Evolutionary conservation across 1,140 invertebrate genomes (phyloP), one percentile per base, ranked within the genome.

Genomic region (Dreissena rostriformis): DNA sequence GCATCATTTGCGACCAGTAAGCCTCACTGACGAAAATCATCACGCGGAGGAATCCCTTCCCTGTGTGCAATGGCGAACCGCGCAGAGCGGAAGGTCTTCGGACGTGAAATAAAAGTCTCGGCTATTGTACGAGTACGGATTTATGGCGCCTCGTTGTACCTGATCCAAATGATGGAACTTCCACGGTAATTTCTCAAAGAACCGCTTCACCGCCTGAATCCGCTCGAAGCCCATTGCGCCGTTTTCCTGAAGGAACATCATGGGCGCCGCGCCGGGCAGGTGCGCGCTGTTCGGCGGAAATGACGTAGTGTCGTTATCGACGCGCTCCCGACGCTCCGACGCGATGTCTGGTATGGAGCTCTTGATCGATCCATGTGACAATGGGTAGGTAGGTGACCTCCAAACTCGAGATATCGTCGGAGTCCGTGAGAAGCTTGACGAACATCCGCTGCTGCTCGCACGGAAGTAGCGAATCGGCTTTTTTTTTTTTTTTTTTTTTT

Each of bases 161-260:
- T 90, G 85, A 75, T 92, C 91, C 12, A 88, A 89, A 87, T 92
- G 91, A 68, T 92, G 91, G 82, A 91, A 90, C 61, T 87, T 89
- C 91, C 91, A 92, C 14, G 91, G 91, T 11, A 81, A 79, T 53
- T 87, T 85, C 57, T 90, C 85, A 65, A 92, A 89, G 53, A 89
- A 82, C 19, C 84, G 68, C 70, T 87, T 85, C 26, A 87, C 87
- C 19, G 78, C 52, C 68, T 88, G 86, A 26, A 90, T 88, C 67
- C 90, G 77, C 66, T 90, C 88, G 57, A 86, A 87, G 0, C 86
- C 82, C 12, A 87, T 39, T 71, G 88, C 80, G 24, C 88, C 90
- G 14, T 90, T 86, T 39, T 91, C 90, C 28, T 89, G 86, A 15
- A 91, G 73, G 82, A 92, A 92, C 26, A 90, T 72, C 77, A 91